Evolutionary conservation across 2,888 invertebrate species (phyloP).

Genomic region (Caradrina kadenii): DNA sequence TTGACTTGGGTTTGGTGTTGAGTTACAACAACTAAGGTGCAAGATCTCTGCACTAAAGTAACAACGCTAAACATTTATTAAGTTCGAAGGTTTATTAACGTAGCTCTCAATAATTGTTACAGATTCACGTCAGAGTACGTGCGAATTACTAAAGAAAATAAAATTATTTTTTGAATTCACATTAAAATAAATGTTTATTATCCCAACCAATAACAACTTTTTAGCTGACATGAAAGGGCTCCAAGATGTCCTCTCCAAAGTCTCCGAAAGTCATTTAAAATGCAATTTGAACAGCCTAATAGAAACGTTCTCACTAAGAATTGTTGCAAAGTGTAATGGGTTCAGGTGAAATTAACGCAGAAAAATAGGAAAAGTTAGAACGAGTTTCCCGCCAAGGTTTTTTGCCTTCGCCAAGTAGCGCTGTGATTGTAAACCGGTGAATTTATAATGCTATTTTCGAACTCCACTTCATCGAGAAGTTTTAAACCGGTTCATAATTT

Average conservation of each 20-base stretch:
- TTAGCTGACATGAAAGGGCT: slow-evolving; percentile 46
- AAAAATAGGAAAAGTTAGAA: slow-evolving; percentile 91
- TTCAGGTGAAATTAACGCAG: slow-evolving; percentile 90
- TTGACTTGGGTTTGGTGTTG: slow-evolving; percentile 7
- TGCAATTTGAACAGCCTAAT: slow-evolving; percentile 88
- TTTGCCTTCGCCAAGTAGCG: slow-evolving; percentile 86
- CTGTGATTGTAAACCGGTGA: slow-evolving; percentile 90
- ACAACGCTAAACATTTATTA: neutral
- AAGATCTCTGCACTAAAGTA: neutral
- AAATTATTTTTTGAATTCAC: slow-evolving; percentile 8
- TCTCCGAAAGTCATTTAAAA: slow-evolving; percentile 84
- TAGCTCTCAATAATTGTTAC: neutral
- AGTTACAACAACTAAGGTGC: neutral
- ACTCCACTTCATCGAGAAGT: slow-evolving; percentile 89
- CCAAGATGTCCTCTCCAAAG: slow-evolving; percentile 67
- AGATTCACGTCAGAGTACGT: neutral
- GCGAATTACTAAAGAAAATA: neutral
- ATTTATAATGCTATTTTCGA: slow-evolving; percentile 90
- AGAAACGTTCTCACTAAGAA: slow-evolving; percentile 87
- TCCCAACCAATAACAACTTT: slow-evolving; percentile 42
- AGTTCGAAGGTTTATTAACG: neutral
- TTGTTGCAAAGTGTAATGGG: slow-evolving; percentile 90
- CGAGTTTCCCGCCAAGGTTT: slow-evolving; percentile 87
- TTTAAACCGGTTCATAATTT: slow-evolving; percentile 87
- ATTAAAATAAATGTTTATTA: slow-evolving; percentile 33